phyloP scores from a whole-genome alignment of 2,113 vertebrate genomes.

The Sceloporus tristichus region DNA sequence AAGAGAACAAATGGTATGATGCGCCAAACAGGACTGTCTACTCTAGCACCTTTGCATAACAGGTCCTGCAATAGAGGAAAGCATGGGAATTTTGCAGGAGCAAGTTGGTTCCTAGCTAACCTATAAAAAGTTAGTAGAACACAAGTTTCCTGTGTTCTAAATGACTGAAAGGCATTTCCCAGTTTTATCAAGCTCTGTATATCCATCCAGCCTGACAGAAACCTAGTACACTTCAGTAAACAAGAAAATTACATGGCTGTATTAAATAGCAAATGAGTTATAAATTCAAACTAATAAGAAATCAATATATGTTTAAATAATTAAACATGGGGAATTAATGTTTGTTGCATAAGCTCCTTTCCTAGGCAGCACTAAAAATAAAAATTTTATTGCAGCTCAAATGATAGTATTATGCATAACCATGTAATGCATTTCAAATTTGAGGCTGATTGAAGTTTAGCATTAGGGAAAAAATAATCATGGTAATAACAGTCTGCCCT shows the following conservation, averaged over 20 bases:
- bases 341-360: slow-evolving; percentile 71
- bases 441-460: slow-evolving; percentile 84
- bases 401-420: slow-evolving; percentile 77
- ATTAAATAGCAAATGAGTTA: slow-evolving; percentile 78
- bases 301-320: slow-evolving; percentile 72
- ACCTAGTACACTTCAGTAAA: slow-evolving; percentile 76
- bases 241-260: slow-evolving; percentile 79
- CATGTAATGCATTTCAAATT: slow-evolving; percentile 84
- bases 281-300: slow-evolving; percentile 62
- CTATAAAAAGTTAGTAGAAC: not conserved
- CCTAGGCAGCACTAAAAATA: slow-evolving; percentile 69
- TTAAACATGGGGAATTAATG: slow-evolving; percentile 74
- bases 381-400: slow-evolving; percentile 77
- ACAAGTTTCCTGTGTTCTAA: not conserved
- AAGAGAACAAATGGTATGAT: not conserved
- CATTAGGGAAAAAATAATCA: slow-evolving; percentile 81
- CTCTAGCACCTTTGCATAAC: no score
- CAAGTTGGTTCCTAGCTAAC: not conserved
- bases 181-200: slow-evolving; percentile 56
- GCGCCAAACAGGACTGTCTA: not conserved
- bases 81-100: not conserved
- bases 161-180: slow-evolving; percentile 10
- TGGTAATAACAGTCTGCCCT: slow-evolving; percentile 80
- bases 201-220: slow-evolving; percentile 67
- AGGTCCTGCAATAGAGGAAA: not conserved